Percentiles rank a stretch among this genome's conserved stretches.
Conservation (phyloP, 2,888 invertebrate species). For the Terebella lapidaria region DNA sequence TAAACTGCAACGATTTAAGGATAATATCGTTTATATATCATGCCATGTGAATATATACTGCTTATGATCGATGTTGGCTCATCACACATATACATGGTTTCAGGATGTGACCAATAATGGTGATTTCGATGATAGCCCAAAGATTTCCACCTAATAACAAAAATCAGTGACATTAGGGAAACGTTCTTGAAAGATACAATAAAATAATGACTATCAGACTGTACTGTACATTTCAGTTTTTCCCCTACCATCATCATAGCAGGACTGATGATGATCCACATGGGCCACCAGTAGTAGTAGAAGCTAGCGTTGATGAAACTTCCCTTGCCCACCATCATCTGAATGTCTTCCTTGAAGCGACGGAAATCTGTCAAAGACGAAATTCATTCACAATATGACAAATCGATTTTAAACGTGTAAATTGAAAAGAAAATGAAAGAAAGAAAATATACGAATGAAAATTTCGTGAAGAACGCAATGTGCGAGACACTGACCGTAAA, state of each 20-base stretch:
- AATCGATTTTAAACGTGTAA: neutral
- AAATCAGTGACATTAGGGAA: too few relatives aligned
- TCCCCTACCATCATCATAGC: slow-evolving; percentile 64
- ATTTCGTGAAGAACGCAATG: too few relatives aligned
- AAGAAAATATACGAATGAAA: too few relatives aligned
- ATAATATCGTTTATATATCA: slow-evolving; percentile 62
- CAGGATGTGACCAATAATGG: too few relatives aligned
- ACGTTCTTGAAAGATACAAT: too few relatives aligned
- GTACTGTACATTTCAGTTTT: neutral
- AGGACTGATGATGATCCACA: slow-evolving; percentile 69
- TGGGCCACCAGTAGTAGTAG: slow-evolving; percentile 64
- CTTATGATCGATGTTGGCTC: too few relatives aligned
- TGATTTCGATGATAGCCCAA: too few relatives aligned
- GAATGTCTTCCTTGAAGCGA: slow-evolving; percentile 53
- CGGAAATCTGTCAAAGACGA: slow-evolving; percentile 46
- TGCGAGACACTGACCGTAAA: slow-evolving; percentile 37
- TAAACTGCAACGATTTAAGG: slow-evolving; percentile 58
- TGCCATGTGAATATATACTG: slow-evolving; percentile 53
- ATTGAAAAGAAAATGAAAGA: neutral
- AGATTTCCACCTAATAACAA: too few relatives aligned
- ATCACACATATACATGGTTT: too few relatives aligned
- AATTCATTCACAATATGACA: neutral
- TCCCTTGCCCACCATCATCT: slow-evolving; percentile 59
- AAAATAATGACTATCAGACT: neutral
- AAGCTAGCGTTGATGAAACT: slow-evolving; percentile 28